These are phyloP conservation scores for Nomada hirtipes DNA, from an alignment of 2,888 invertebrate species.

Conservation along the genomic window DNA sequence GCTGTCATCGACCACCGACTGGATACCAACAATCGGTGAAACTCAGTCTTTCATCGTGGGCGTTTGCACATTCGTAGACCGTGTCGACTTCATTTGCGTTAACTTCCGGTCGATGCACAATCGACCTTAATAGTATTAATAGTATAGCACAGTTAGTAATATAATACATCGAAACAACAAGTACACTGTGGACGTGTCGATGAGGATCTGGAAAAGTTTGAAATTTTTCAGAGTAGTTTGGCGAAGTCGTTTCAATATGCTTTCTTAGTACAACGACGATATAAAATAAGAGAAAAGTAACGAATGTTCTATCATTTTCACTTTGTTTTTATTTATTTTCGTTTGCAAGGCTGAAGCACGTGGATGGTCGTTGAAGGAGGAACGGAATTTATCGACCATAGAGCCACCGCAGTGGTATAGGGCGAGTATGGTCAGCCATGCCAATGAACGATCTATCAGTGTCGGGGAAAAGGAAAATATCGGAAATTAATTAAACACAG, in stretches of 20 bases:
- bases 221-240: conserved; percentile 2
- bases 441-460: conserved; percentile 1
- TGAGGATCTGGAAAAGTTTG: neutral
- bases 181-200: too few relatives aligned
- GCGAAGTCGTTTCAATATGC: neutral
- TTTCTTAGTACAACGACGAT: conserved; percentile 2
- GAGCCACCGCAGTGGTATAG: conserved; percentile 22
- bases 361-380: neutral
- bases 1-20: neutral
- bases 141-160: too few relatives aligned
- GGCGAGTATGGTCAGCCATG: conserved; percentile 9
- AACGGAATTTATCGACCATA: conserved; percentile 30
- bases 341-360: too few relatives aligned
- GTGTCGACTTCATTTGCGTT: neutral
- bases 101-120: neutral
- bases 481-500: conserved; percentile 1
- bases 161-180: too few relatives aligned
- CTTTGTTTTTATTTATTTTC: too few relatives aligned
- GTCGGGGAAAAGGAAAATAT: neutral
- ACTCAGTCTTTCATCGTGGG: conserved; percentile 6
- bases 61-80: neutral
- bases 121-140: too few relatives aligned
- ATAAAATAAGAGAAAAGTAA: neutral
- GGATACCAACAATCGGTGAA: conserved; percentile 1
- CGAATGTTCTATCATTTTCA: neutral